Evolutionary conservation across 2,113 vertebrate genomes (phyloP), one percentile per base, ranked within the genome.

Genomic region (Odontophorus gujanensis): DNA sequence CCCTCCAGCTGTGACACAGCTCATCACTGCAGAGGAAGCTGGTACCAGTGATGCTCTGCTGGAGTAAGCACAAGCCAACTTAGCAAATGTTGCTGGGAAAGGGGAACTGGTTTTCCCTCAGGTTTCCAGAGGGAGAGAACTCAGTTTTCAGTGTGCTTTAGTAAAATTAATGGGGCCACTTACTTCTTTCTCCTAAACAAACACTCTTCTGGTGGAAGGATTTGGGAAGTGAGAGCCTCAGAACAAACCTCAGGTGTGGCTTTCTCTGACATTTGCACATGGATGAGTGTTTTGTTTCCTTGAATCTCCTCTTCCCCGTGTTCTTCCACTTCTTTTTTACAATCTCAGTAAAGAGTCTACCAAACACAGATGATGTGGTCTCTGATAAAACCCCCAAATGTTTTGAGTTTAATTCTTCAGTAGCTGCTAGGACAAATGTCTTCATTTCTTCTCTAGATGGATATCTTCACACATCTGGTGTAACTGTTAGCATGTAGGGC

Each of bases 71-170:
- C 25, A 89, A 80, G 40, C 7, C 13, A 77, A 7, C 10, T 87
- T 24, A 50, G 34, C 50, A 45, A 80, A 69, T 55, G 16, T 17
- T 14, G 42, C 15, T 71, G 58, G 45, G 28, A 63, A 22, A 48
- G 19, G 36, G 30, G 32, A 68, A 15, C 2, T 43, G 24, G 7
- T 7, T 26, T 22, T 4, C 5, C 9, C 9, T 28, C 51, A 0
- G 0, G 12, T 21, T 55, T 34, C 28, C 7, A 53, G 63, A 55
- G 38, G 8, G 25, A 76, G 28, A 66, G 2, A 17, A 47, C 3
- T 62, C 32, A 0, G 2, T 62, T 89, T 80, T 34, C 47, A 59
- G 36, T 34, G n/a, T 2, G 2, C 16, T 73, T 85, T 43, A 40
- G 43, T 17, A 81, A 84, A 93, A 55, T 14, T 30, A 40, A 12